Evolutionary conservation across 1,140 invertebrate species (phyloP), one percentile per base, ranked within the genome.

Genomic region (Acromyrmex echinatior): DNA sequence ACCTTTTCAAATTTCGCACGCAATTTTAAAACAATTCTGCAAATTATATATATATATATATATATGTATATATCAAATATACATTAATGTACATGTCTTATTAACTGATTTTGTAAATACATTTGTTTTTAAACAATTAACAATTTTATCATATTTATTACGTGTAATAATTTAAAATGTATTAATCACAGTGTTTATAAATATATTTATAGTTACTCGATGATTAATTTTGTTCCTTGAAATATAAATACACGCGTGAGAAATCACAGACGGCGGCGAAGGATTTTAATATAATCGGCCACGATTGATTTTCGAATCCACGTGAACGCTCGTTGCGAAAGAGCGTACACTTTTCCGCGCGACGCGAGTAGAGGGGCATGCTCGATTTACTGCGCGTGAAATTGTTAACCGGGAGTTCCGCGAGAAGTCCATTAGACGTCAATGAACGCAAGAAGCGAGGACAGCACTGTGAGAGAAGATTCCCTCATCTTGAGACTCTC

Each of bases 401-500:
- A 51, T 51, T 31, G 3, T 18, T 2, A 7, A 35, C 10, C 25
- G 10, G 18, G 2, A 28, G 39, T 31, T 14, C 35, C 21, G 21
- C 21, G 66, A 21, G 21, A 51, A 18, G 31, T 45, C 18, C 35
- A 7, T 66, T 3, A 45, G 31, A 66, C 14, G n/a, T 76, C 9
- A n/a, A 58, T 18, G 31, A 14, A 14, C 49, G 12, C n/a, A 9
- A 53, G 18, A 56, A 82, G 7, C n/a, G 14, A 53, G 18, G 68
- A 82, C 80, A 74, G 53, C 80, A 62, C 39, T 74, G 80, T 25
- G 14, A 53, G 10, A 7, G 25, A 21, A n/a, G 49, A 73, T 9
- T 14, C 14, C 31, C 53, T 76, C 73, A 6, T 49, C 39, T 74
- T 66, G 14, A 7, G 49, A 31, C 25, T 49, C 39, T 74, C 79